Evolutionary conservation across 2,888 invertebrate species (phyloP), one percentile per base, ranked within the genome.

Genomic region (Sesia apiformis): DNA sequence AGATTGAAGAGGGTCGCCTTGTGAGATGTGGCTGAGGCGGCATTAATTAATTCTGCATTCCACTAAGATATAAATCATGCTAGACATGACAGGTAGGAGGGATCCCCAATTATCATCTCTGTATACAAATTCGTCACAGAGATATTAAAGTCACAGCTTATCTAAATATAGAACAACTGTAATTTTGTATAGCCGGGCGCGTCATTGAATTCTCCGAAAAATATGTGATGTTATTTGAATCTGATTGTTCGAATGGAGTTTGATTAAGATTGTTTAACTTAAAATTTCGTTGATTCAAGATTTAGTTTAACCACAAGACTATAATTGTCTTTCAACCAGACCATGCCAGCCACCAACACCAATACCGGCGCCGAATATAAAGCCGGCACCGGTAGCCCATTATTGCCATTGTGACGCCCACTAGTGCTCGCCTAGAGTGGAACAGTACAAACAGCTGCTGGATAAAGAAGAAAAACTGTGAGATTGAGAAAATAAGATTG

Each of bases 351-450:
- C 93, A 0, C 92, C 92, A 0, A 72, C 77, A 4, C 90, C 88
- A 5, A 84, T 89, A 3, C 70, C 81, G 3, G 80, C 82, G 53
- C 90, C 90, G 0, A 69, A 76, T 3, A 72, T 81, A 40, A 80
- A 86, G n/a, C 90, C 88, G 0, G 84, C 90, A 5, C 82, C 91
- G 0, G 91, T 92, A 3, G 91, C 92, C 1, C 91, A 92, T 0
- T 92, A 92, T 66, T 93, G 93, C 64, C 91, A 92, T 69, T 93
- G 93, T 76, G 92, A 93, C 60, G 88, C 86, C 0, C 93, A 93
- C 65, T 84, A 90, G 0, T 92, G 92, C 66, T 90, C 91, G 0
- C 92, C 91, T 0, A 78, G 91, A 53, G 88, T 92, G 57, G 91
- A 91, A 58, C 91, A 92, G 58, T 93, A 93, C 76, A 91, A 91